phyloP scores from a whole-genome alignment of 2,888 invertebrate species.

The Mythimna vitellina region DNA sequence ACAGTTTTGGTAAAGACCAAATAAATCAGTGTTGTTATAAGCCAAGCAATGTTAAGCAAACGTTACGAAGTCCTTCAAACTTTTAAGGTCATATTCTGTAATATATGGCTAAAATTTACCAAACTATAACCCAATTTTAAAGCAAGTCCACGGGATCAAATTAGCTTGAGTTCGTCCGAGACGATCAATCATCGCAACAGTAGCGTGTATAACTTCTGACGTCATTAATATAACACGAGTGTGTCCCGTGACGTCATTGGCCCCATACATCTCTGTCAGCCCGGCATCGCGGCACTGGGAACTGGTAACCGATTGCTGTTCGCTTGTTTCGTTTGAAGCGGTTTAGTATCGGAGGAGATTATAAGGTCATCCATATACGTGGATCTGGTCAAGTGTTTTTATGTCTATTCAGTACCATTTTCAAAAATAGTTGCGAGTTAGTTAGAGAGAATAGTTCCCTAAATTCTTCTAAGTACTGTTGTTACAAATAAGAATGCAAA shows the following conservation, averaged over 20 bases:
- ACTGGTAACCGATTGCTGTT: constrained; percentile 62
- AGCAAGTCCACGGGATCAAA: constrained; percentile 40
- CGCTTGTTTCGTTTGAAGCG: constrained; percentile 51
- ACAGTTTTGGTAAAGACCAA: neutral
- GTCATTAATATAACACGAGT: constrained; percentile 67
- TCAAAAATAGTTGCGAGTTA: neutral
- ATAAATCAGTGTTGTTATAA: neutral
- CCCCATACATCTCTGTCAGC: constrained; percentile 66
- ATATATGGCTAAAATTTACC: neutral
- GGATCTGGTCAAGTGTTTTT: neutral
- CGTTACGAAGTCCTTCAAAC: neutral
- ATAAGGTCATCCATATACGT: constrained; percentile 8
- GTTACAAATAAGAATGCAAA: constrained; percentile 10
- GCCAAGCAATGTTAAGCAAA: neutral
- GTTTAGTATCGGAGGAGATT: constrained; percentile 21
- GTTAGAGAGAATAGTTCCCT: too few relatives aligned
- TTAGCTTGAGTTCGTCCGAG: constrained; percentile 38
- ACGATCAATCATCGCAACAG: constrained; percentile 58
- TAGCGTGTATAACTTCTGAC: constrained; percentile 63
- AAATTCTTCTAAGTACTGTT: neutral
- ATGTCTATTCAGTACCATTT: too few relatives aligned
- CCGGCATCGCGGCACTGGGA: constrained; percentile 28
- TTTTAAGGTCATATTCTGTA: constrained; percentile 1
- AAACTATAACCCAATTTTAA: constrained; percentile 31
- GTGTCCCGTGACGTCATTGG: constrained; percentile 60